phyloP scores from a whole-genome alignment of 2,797 vertebrate genomes.

The Typhlichthys eigenmanni region DNA sequence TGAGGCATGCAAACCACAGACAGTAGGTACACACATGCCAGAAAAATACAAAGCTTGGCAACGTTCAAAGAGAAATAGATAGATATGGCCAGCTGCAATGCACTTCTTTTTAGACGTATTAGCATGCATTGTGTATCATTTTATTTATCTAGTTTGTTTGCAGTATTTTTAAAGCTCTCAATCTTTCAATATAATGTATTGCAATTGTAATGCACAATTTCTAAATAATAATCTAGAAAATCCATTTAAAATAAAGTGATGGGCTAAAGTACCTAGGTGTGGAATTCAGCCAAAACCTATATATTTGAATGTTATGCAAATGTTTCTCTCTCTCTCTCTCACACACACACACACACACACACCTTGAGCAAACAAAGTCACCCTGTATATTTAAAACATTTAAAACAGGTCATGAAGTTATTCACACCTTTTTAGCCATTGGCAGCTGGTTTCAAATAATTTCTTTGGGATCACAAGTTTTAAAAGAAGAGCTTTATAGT shows the following conservation, averaged over 20 bases:
- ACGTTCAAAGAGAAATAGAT: not conserved
- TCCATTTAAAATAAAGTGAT: no score
- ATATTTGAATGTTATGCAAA: no score
- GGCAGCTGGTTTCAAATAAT: slow-evolving; percentile 5
- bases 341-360: not conserved
- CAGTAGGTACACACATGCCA: not conserved
- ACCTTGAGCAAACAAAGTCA: slow-evolving; percentile 5
- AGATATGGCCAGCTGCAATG: not conserved
- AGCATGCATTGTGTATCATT: no score
- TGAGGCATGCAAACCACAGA: not conserved
- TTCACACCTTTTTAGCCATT: not conserved
- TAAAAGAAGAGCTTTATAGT: no score
- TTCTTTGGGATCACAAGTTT: slow-evolving; percentile 1
- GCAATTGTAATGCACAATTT: no score
- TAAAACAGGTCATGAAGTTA: slow-evolving; percentile 1
- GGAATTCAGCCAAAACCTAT: not conserved
- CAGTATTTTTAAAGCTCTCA: no score
- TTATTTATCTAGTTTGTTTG: no score
- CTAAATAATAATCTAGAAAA: no score
- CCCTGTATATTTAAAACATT: not conserved
- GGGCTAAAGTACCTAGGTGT: not conserved
- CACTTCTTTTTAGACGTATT: not conserved
- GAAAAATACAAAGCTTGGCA: not conserved
- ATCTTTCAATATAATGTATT: no score
- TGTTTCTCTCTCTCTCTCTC: not conserved